A percentile compares a stretch with the other conserved stretches of the same genome.
Evolutionary conservation across 2,797 vertebrate genomes (phyloP).

Genomic region (Sphenodon punctatus): DNA sequence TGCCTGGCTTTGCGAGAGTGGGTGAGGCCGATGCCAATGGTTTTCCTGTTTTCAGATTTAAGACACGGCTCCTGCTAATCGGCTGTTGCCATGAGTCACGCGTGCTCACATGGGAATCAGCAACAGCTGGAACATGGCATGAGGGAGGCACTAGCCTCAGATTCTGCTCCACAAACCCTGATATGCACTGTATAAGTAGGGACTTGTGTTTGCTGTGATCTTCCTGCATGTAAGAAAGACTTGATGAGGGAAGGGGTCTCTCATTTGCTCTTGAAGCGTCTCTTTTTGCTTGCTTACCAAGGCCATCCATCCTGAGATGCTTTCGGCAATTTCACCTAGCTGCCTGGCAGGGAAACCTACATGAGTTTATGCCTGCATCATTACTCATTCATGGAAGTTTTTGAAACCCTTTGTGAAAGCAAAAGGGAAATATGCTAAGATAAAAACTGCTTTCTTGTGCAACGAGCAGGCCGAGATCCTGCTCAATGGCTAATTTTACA

Average conservation of each 20-base stretch:
- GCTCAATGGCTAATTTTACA: not conserved
- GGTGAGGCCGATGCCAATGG: not conserved
- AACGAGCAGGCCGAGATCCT: not conserved
- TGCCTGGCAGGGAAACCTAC: not conserved
- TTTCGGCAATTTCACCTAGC: not conserved
- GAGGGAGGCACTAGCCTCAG: not conserved
- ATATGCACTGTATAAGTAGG: not conserved
- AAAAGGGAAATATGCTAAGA: not conserved
- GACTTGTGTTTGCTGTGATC: too few species aligned
- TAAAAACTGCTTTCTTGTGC: not conserved
- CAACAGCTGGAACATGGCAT: not conserved
- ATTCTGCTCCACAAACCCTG: not conserved
- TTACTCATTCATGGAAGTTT: not conserved
- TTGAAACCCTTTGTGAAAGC: not conserved
- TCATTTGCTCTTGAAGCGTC: not conserved
- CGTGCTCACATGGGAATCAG: not conserved
- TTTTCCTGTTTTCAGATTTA: constrained; percentile 16
- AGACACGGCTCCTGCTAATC: not conserved
- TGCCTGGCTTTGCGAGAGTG: not conserved
- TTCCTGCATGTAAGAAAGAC: too few species aligned
- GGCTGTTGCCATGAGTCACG: not conserved
- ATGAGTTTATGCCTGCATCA: not conserved
- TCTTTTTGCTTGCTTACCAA: fast-evolving
- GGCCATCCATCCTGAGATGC: not conserved
- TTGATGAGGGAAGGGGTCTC: not conserved